A percentile compares a stretch with the other conserved stretches of the same genome.
phyloP scores from a whole-genome alignment of 2,797 vertebrate genomes.

The Argentina silus region DNA sequence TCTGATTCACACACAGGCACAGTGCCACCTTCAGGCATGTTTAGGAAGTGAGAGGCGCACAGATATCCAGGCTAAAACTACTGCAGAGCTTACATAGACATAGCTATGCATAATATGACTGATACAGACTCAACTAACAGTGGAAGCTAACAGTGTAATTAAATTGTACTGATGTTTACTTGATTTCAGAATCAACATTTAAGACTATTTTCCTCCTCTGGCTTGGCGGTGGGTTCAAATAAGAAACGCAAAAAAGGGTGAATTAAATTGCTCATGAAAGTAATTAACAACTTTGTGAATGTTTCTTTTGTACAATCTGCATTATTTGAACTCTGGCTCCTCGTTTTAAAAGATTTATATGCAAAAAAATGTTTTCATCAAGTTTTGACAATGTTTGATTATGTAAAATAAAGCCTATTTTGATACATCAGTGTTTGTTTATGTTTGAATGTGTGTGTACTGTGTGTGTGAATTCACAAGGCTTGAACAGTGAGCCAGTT shows the following conservation, averaged over 20 bases:
- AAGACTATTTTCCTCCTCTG: conserved; percentile 38
- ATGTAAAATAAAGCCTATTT: conserved; percentile 85
- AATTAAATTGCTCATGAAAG: conserved; percentile 56
- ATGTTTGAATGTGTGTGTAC: conserved; percentile 8
- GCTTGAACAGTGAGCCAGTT: background rate
- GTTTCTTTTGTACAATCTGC: conserved; percentile 79
- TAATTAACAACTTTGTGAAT: conserved; percentile 59
- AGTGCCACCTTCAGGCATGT: background rate
- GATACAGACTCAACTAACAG: conserved; percentile 36
- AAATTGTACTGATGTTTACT: conserved; percentile 57
- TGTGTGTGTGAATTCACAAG: conserved; percentile 13
- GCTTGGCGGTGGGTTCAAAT: conserved; percentile 64
- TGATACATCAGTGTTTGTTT: conserved; percentile 71
- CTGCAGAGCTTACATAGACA: conserved; percentile 21
- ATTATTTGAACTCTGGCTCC: conserved; percentile 71
- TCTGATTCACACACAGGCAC: background rate
- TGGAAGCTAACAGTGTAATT: conserved; percentile 39
- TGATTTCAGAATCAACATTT: conserved; percentile 44
- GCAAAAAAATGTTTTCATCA: conserved; percentile 77
- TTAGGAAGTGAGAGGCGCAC: background rate
- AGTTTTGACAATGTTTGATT: conserved; percentile 79
- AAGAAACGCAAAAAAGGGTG: conserved; percentile 59
- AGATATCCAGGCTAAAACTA: conserved; percentile 11
- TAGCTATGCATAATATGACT: conserved; percentile 6
- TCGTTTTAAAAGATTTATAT: conserved; percentile 82